phyloP scores from a whole-genome alignment of 2,797 vertebrate species.

The Mus minutoides region DNA sequence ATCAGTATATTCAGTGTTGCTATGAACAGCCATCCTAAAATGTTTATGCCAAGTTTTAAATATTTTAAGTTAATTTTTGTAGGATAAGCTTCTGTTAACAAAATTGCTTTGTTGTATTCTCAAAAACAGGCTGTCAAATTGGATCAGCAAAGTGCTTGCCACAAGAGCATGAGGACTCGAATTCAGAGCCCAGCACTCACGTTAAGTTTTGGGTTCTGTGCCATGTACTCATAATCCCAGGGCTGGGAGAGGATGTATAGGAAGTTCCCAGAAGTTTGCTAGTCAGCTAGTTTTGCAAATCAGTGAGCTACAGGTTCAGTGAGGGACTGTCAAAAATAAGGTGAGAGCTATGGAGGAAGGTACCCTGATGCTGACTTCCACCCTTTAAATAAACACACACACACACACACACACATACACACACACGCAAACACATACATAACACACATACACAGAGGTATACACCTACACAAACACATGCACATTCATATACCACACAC shows the following conservation, averaged over 20 bases:
- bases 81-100: constrained; percentile 33
- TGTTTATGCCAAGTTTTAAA: not conserved
- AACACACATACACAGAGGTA: not conserved
- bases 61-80: not conserved
- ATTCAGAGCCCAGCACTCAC: not conserved
- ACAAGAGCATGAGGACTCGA: not conserved
- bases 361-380: not conserved
- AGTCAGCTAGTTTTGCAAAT: not conserved
- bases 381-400: not conserved
- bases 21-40: not conserved
- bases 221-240: not conserved
- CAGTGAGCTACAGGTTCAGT: not conserved
- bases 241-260: too few relatives aligned
- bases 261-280: not conserved
- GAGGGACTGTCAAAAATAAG: not conserved
- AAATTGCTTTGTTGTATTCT: not conserved
- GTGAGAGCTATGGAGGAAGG: not conserved
- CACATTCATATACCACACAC: not conserved
- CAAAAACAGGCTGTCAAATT: not conserved
- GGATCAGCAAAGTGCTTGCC: not conserved
- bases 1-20: not conserved
- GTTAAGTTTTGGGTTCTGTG: not conserved
- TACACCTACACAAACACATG: too few relatives aligned
- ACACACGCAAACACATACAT: too few relatives aligned
- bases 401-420: not conserved